These are phyloP conservation scores for Melanotaenia trifasciata DNA, from an alignment of 2,797 vertebrate genomes.

Conservation along the genomic window DNA sequence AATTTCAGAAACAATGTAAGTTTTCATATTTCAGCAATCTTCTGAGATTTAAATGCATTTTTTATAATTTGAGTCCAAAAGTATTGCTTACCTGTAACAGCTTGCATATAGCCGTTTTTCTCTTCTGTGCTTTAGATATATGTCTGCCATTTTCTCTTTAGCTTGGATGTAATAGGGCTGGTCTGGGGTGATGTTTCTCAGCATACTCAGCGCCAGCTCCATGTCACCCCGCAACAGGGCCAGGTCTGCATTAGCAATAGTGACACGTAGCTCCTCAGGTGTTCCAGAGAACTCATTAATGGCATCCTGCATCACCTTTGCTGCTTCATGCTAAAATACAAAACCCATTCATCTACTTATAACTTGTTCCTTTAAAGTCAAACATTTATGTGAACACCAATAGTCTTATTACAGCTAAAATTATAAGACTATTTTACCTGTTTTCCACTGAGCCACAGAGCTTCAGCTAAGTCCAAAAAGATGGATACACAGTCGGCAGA, in stretches of 20 bases:
- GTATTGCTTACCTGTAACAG: conserved; percentile 91
- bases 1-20: conserved; percentile 4
- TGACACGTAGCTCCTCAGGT: conserved; percentile 91
- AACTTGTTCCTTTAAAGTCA: not conserved
- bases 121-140: conserved; percentile 93
- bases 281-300: conserved; percentile 97
- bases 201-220: conserved; percentile 92
- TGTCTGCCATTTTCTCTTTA: conserved; percentile 96
- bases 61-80: not conserved
- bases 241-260: conserved; percentile 93
- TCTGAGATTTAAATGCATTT: conserved; percentile 9
- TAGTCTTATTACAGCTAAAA: not conserved
- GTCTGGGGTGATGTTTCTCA: conserved; percentile 90
- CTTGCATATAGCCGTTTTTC: conserved; percentile 92
- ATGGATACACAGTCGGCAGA: conserved; percentile 89
- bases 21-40: not conserved
- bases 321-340: conserved; percentile 91
- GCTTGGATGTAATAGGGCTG: conserved; percentile 94
- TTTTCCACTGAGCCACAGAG: conserved; percentile 92
- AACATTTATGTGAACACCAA: conserved; percentile 8
- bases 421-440: conserved; percentile 79
- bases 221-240: conserved; percentile 91
- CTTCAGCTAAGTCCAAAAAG: conserved; percentile 93
- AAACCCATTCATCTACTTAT: conserved; percentile 18
- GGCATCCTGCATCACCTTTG: conserved; percentile 96